Conservation (phyloP, 2,888 invertebrate genomes). For the Zaprionus obscuricornis region DNA sequence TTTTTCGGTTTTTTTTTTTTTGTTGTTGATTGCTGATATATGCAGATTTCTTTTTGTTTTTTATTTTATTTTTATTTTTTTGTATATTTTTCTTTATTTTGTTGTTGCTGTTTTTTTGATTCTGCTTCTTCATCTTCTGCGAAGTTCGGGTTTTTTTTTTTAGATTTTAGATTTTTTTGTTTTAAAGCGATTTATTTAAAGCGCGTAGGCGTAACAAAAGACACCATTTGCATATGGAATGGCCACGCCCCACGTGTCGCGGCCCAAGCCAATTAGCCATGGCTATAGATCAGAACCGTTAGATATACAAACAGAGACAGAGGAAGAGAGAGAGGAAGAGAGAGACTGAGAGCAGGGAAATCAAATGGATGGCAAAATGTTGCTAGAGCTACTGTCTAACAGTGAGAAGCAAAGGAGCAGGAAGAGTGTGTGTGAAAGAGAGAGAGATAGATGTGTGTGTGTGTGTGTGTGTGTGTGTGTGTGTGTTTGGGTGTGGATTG, state of each 20-base stretch:
- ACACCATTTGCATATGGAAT: constrained; percentile 64
- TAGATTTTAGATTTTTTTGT: no score
- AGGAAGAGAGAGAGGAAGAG: no score
- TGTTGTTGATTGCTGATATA: constrained; percentile 37
- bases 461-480: no score
- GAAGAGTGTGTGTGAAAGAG: no score
- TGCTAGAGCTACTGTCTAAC: constrained; percentile 27
- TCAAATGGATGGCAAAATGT: constrained; percentile 23
- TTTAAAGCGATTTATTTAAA: constrained; percentile 21
- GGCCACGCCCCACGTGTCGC: constrained; percentile 18
- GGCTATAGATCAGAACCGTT: constrained; percentile 66
- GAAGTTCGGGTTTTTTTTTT: no score
- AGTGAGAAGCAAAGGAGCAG: neutral
- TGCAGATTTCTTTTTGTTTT: constrained; percentile 47
- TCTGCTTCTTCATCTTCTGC: no score
- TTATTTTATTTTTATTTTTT: constrained; percentile 1
- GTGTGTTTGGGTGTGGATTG: no score
- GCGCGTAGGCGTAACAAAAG: constrained; percentile 72
- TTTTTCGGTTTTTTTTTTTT: no score
- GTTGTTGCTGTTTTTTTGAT: no score
- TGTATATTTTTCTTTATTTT: no score
- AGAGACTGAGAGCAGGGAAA: no score
- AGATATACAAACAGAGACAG: constrained; percentile 27
- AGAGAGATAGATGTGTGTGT: no score
- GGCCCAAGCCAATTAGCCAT: constrained; percentile 67